These are phyloP conservation scores for Rhimphoctona megacephalus DNA, from an alignment of 2,888 invertebrate genomes.

Conservation along the genomic window DNA sequence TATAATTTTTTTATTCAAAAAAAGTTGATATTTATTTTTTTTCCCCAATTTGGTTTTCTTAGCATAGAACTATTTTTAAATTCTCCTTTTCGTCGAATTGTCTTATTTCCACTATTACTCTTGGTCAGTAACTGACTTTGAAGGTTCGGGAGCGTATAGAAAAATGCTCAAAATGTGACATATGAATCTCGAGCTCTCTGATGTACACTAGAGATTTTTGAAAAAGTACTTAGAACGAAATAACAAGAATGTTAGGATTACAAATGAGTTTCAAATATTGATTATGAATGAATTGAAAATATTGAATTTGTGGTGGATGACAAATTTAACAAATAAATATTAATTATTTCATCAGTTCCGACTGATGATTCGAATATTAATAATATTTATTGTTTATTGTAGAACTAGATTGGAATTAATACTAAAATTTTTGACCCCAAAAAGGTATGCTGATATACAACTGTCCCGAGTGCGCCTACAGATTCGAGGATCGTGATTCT, in stretches of 20 bases:
- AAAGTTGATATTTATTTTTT: background rate
- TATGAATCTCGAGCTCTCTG: background rate
- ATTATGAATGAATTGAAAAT: background rate
- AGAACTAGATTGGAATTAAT: background rate
- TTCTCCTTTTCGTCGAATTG: background rate
- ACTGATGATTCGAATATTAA: background rate
- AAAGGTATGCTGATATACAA: slow-evolving; percentile 81
- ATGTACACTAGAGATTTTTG: background rate
- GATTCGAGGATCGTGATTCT: slow-evolving; percentile 81
- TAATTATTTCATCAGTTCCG: background rate
- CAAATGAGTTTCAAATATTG: background rate
- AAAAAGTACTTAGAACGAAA: background rate
- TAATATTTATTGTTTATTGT: background rate
- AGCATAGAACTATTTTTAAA: background rate
- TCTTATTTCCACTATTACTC: background rate
- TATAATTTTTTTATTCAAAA: background rate
- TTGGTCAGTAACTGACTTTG: background rate
- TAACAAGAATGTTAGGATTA: background rate
- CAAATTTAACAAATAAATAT: background rate
- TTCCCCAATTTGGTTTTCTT: background rate
- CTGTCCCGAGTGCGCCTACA: slow-evolving; percentile 82
- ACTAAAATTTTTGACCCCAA: slow-evolving; percentile 28
- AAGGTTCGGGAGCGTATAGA: background rate
- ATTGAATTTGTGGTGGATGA: background rate
- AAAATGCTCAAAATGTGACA: background rate